Percentiles rank a stretch among this genome's conserved stretches.
Conservation (phyloP, 2,113 vertebrate species). For the Ceyx melanurus region DNA sequence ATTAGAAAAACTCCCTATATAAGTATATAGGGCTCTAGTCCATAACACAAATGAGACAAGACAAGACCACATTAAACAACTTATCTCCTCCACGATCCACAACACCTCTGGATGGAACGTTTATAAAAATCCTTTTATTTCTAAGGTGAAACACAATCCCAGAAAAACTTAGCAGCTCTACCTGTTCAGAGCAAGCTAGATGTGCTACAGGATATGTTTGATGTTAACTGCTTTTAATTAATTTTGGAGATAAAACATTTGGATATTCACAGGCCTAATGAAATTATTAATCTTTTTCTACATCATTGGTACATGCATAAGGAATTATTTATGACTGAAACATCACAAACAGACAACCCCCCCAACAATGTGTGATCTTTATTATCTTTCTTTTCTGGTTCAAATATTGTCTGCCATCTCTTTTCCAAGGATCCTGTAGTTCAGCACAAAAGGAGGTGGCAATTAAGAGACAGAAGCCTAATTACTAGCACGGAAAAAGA, state of each 20-base stretch:
- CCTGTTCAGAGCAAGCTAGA: not conserved
- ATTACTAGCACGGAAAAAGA: not conserved
- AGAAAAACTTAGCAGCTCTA: not conserved
- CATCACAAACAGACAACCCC: not conserved
- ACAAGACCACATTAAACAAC: not conserved
- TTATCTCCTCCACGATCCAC: not conserved
- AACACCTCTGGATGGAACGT: not conserved
- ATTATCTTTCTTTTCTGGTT: not conserved
- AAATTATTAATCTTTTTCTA: not conserved
- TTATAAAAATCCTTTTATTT: not conserved
- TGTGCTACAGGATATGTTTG: not conserved
- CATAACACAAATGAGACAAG: not conserved
- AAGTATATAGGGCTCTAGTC: not conserved
- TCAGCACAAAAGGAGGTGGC: not conserved
- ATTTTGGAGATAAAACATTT: not conserved
- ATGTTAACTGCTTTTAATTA: not conserved
- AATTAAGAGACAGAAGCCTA: not conserved
- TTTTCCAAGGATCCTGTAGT: not conserved
- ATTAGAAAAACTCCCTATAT: not conserved
- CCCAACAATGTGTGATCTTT: not conserved
- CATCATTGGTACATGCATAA: not conserved
- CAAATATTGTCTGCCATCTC: not conserved
- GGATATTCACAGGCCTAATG: not conserved
- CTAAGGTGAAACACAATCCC: not conserved
- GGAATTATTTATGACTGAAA: slow-evolving; percentile 16